These are phyloP conservation scores for Alces alces DNA, from an alignment of 2,113 vertebrate genomes.

Conservation along the genomic window DNA sequence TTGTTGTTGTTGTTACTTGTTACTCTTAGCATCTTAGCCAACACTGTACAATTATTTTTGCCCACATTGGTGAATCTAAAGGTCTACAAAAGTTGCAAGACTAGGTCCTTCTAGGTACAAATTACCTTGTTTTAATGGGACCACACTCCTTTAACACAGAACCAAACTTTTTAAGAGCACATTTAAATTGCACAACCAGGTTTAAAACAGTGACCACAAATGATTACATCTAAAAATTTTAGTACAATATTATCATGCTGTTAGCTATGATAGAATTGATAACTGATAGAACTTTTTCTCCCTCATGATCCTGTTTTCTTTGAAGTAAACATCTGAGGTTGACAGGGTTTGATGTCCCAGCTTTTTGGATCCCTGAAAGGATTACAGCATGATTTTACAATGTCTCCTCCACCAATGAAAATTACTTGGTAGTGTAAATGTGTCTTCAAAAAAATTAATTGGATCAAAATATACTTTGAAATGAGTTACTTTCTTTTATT, in stretches of 20 bases:
- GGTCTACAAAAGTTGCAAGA: neutral
- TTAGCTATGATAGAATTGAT: neutral
- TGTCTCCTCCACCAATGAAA: neutral
- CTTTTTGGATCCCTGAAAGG: neutral
- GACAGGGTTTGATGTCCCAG: neutral
- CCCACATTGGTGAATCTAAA: neutral
- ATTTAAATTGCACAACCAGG: neutral
- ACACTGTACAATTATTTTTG: neutral
- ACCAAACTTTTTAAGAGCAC: neutral
- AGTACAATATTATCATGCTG: neutral
- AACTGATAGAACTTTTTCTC: neutral
- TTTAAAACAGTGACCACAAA: slow-evolving; percentile 2
- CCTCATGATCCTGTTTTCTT: neutral
- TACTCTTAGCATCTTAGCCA: neutral
- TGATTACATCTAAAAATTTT: neutral
- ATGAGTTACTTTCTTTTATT: neutral
- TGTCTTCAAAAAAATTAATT: neutral
- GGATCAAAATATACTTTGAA: slow-evolving; percentile 18
- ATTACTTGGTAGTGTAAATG: neutral
- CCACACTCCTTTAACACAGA: neutral
- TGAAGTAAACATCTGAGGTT: neutral
- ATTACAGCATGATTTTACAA: neutral
- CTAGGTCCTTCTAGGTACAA: neutral
- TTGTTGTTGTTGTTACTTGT: neutral
- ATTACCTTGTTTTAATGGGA: neutral